Base-by-base conservation (phyloP, 2,797 vertebrate species). In the Sebastes umbrosus region DNA sequence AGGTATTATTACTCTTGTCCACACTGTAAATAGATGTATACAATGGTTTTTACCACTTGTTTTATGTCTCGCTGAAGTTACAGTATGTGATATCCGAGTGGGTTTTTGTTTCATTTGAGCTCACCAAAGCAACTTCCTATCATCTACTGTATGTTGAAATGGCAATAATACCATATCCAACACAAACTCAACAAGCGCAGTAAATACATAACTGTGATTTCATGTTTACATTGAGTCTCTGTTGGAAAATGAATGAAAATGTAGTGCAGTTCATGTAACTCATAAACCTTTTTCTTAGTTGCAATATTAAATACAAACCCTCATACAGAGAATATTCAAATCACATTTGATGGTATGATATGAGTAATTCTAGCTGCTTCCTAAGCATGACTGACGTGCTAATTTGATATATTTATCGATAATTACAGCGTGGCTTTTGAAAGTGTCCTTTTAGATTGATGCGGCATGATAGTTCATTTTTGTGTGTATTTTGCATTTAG, bases 371-470 rank as follows among this genome's bases (percentile, higher is more conserved):
- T 34, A 31, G 20, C 60, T 43, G 27, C 58, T 81, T 79, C 63
- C 34, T 27, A n/a, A 34, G 12, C 50, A 24, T 77, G 68, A 83
- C 66, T 84, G 79, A 83, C 69, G 54, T 13, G 36, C 11, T 73
- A 39, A 80, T 80, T 78, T 82, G 5, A 77, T 39, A 31, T 31
- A 57, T 63, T 87, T 77, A 75, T 73, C 62, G 62, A 59, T 55
- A 79, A 75, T 85, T 83, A 69, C 5, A 80, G 39, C 16, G 10
- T 52, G n/a, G 29, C 68, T 63, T 50, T 68, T 77, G 18, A 79
- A 75, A 71, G 31, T 25, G 13, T 68, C 52, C n/a, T 52, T 46
- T 66, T 8, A 14, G 69, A 85, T 24, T 58, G 54, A 74, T 74
- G 52, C 18, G 34, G 55, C 16, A 1, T 18, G 22, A 69, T 58